phyloP scores from a whole-genome alignment of 2,888 invertebrate species.

The Yponomeuta evonymella region DNA sequence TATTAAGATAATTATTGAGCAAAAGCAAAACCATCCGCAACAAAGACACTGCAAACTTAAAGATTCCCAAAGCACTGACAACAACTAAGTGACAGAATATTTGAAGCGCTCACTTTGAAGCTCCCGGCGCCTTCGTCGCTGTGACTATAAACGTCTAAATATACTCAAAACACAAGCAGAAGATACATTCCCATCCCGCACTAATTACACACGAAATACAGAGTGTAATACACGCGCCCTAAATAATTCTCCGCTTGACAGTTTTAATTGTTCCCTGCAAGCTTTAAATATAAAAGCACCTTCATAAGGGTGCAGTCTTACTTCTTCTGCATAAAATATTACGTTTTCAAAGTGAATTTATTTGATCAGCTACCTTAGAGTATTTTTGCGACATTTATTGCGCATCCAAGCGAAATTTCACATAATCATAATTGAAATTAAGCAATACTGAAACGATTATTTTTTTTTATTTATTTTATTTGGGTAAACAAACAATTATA shows the following conservation, averaged over 20 bases:
- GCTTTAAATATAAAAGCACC: constrained; percentile 19
- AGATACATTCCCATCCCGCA: constrained; percentile 14
- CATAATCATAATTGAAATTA: no score
- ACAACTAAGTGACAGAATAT: constrained; percentile 9
- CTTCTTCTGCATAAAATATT: background rate
- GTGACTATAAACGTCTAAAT: constrained; percentile 16
- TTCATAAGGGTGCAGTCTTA: background rate
- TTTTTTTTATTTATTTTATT: no score
- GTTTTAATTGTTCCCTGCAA: constrained; percentile 19
- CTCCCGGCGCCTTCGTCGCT: background rate
- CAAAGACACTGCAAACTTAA: background rate
- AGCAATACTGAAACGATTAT: no score
- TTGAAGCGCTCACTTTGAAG: constrained; percentile 12
- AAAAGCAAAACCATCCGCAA: background rate
- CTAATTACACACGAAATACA: constrained; percentile 16
- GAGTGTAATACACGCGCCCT: constrained; percentile 16
- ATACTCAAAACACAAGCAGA: constrained; percentile 12
- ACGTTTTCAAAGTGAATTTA: no score
- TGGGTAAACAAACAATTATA: no score
- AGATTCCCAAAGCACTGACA: background rate
- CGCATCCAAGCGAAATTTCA: no score
- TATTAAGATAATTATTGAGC: no score
- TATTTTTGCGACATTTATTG: no score
- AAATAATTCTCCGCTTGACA: constrained; percentile 20
- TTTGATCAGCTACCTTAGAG: no score